Evolutionary conservation across 1,140 invertebrate species (phyloP), one percentile per base, ranked within the genome.

Genomic region (Magallana angulata): DNA sequence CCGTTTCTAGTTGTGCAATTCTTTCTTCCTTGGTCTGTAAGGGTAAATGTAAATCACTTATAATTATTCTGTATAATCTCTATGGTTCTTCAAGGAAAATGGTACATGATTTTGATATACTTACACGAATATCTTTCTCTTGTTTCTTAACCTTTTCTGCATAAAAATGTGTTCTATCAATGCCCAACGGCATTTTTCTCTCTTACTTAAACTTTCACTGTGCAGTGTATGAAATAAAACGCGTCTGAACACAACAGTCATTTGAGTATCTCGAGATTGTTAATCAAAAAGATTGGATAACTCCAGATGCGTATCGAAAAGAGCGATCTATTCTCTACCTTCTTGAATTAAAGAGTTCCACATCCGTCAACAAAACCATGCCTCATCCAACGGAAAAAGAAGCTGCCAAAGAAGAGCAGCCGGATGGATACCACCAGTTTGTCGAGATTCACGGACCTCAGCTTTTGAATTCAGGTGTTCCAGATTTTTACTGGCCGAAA

Each of bases 1-100:
- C 93, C 57, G 93, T 93, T 76, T 94, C 93, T 71, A 94, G 85
- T 11, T 87, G 56, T 14, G 89, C 90, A 87, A 94, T 92, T 84
- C 92, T 89, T 86, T 93, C 93, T 91, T 94, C 92, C 87, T 91
- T 92, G 0, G 88, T 68, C 93, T 93, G 88, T 30, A 87, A 62
- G 14, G 16, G 57, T 14, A 84, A 30, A 16, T n/a, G n/a, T 60
- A 48, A 48, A 48, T 48, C 36, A 16, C 30, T 48, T 24, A 11
- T 18, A 5, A 18, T 48, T 83, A 9, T 57, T 18, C 9, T 82
- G 11, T 57, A n/a, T 11, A 68, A 57, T 24, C 36, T 58, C 16
- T 12, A 57, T 1, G 6, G 14, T 14, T 36, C 36, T 58, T 16
- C 12, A 16, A 68, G 24, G 64, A 60, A 48, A 85, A 18, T 59